Evolutionary conservation across 2,888 invertebrate species (phyloP).

Genomic region (Acleris literana): DNA sequence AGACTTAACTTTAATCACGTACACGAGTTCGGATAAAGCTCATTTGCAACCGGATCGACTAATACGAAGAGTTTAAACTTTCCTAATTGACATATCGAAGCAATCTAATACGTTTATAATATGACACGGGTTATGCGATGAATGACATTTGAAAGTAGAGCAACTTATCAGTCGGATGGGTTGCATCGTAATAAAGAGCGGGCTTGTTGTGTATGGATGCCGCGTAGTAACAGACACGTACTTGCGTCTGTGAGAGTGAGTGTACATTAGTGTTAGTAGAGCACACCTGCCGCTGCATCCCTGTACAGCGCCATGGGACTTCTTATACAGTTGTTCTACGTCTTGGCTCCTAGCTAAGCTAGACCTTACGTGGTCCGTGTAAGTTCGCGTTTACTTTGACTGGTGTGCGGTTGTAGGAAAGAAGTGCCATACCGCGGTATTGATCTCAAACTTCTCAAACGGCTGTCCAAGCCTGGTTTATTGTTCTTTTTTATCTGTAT

Average conservation of each 20-base stretch:
- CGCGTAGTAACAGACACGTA: constrained; percentile 41
- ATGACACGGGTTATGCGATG: neutral
- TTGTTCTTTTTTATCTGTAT: constrained; percentile 57
- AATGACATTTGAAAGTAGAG: constrained; percentile 51
- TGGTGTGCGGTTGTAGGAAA: constrained; percentile 26
- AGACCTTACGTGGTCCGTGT: neutral
- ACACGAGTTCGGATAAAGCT: neutral
- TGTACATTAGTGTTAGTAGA: constrained; percentile 44
- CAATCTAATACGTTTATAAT: constrained; percentile 4
- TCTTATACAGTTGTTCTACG: constrained; percentile 20
- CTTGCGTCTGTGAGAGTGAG: constrained; percentile 47
- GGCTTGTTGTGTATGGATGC: constrained; percentile 54
- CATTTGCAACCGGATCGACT: constrained; percentile 14
- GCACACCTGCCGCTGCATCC: constrained; percentile 43
- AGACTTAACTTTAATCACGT: neutral
- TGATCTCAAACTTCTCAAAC: constrained; percentile 55
- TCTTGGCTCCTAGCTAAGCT: neutral
- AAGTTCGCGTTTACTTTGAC: constrained; percentile 8
- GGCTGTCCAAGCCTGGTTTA: constrained; percentile 49
- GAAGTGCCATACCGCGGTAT: constrained; percentile 54
- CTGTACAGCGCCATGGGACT: constrained; percentile 30
- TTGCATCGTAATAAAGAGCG: constrained; percentile 60
- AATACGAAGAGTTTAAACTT: constrained; percentile 23
- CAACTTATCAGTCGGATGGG: constrained; percentile 44
- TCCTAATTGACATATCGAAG: constrained; percentile 16